Evolutionary conservation across 2,888 invertebrate species (phyloP).

Genomic region (Bellardia bayeri): DNA sequence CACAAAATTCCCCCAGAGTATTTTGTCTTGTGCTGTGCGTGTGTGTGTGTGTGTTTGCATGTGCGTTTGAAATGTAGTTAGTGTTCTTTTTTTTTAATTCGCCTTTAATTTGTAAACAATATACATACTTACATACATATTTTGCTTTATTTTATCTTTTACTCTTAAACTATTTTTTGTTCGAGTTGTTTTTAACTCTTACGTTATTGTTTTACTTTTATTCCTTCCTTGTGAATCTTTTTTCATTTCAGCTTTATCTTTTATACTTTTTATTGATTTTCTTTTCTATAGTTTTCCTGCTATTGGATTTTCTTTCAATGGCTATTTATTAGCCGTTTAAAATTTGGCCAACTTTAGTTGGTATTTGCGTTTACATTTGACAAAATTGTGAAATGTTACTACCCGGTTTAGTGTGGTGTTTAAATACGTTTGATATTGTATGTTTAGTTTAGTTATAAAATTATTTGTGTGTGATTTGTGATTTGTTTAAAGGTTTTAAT

Average conservation of each 20-base stretch:
- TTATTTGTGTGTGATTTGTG: too few species aligned
- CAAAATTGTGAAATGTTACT: slow-evolving; percentile 45
- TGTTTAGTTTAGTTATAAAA: not conserved
- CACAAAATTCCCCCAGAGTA: slow-evolving; percentile 2
- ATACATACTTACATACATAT: not conserved
- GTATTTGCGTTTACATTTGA: slow-evolving; percentile 41
- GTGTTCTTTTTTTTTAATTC: slow-evolving; percentile 52
- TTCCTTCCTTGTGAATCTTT: slow-evolving; percentile 22
- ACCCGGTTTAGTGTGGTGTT: slow-evolving; percentile 24
- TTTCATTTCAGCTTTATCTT: slow-evolving; percentile 39
- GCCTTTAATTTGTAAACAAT: slow-evolving; percentile 61
- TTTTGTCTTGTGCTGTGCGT: not conserved
- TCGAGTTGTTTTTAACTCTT: not conserved
- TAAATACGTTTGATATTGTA: not conserved
- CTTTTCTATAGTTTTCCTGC: slow-evolving; percentile 15
- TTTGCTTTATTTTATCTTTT: slow-evolving; percentile 29
- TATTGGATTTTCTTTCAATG: slow-evolving; percentile 10
- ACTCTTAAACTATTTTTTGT: slow-evolving; percentile 7
- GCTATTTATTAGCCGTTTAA: slow-evolving; percentile 9
- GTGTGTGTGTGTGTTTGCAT: slow-evolving; percentile 42
- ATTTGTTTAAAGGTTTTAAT: too few species aligned
- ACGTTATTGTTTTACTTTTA: slow-evolving; percentile 38
- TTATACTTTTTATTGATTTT: slow-evolving; percentile 28
- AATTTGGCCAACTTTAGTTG: slow-evolving; percentile 57
- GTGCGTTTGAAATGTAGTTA: slow-evolving; percentile 33